Percentiles rank a stretch among this genome's conserved stretches.
phyloP scores from a whole-genome alignment of 2,888 invertebrate genomes.

The Myopa tessellatipennis region DNA sequence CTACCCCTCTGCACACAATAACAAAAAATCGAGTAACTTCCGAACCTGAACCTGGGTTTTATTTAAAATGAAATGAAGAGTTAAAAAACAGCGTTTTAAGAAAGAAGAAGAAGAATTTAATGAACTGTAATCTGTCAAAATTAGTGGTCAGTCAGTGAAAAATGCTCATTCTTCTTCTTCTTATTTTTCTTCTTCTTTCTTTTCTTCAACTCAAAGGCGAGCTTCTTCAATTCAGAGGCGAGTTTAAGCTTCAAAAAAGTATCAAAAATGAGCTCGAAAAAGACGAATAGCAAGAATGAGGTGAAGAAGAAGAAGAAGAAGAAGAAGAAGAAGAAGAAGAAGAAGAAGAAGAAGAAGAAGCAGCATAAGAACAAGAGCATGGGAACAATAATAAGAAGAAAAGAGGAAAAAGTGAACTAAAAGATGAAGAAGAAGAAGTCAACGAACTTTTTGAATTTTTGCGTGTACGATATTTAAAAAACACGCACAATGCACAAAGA shows the following conservation, averaged over 20 bases:
- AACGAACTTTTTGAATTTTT: slow-evolving; percentile 15
- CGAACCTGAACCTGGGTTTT: background rate
- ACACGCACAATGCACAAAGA: background rate
- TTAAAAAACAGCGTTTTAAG: background rate
- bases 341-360: too few relatives aligned
- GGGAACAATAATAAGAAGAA: too few relatives aligned
- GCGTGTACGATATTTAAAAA: background rate
- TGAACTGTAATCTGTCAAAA: slow-evolving; percentile 29
- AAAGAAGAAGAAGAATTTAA: too few relatives aligned
- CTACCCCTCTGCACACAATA: too few relatives aligned
- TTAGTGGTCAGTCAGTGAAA: background rate
- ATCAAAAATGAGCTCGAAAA: background rate
- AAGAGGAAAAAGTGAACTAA: background rate
- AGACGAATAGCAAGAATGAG: too few relatives aligned
- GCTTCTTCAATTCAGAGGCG: background rate
- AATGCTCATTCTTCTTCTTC: background rate
- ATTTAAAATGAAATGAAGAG: background rate
- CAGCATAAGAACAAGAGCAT: too few relatives aligned
- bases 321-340: background rate
- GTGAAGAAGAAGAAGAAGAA: too few relatives aligned
- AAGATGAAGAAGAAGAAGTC: background rate
- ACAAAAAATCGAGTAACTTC: too few relatives aligned
- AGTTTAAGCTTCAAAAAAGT: background rate
- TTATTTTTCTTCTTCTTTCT: background rate
- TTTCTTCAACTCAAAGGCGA: background rate